A percentile compares a stretch with the other conserved stretches of the same genome.
These are phyloP conservation scores for Lacerta viridis DNA, from an alignment of 2,797 vertebrate species.

Conservation along the genomic window DNA sequence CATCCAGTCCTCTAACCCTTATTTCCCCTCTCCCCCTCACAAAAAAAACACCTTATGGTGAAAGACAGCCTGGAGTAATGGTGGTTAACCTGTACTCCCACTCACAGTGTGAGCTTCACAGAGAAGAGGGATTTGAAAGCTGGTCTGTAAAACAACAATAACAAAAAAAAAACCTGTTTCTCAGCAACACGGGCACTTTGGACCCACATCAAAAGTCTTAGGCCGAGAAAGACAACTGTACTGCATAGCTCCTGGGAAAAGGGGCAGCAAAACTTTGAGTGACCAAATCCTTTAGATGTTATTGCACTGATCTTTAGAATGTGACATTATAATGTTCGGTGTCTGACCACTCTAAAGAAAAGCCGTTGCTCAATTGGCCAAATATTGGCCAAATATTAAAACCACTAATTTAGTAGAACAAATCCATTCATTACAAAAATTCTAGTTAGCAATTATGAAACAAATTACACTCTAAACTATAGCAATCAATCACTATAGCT, in stretches of 20 bases:
- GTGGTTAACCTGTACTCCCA: neutral
- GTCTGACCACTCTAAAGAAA: neutral
- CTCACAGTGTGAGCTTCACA: neutral
- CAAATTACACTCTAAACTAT: neutral
- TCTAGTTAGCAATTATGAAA: neutral
- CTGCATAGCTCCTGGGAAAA: neutral
- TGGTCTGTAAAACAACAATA: too few species aligned
- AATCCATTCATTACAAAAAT: neutral
- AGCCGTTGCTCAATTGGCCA: neutral
- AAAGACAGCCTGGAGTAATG: neutral
- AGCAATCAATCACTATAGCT: constrained; percentile 12
- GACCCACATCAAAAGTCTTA: neutral
- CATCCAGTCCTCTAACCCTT: neutral
- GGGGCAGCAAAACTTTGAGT: neutral
- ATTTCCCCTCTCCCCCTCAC: neutral
- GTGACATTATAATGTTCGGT: neutral
- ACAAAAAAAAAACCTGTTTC: too few species aligned
- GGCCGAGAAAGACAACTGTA: neutral
- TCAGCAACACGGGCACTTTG: neutral
- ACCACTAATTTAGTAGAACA: neutral
- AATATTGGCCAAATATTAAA: neutral
- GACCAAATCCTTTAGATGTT: neutral
- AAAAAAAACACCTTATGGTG: neutral
- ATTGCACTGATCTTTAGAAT: neutral
- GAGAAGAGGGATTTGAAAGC: neutral